Percentiles rank a stretch among this genome's conserved stretches.
Conservation (phyloP, 2,113 vertebrate genomes). For the Eupsittula cactorum region DNA sequence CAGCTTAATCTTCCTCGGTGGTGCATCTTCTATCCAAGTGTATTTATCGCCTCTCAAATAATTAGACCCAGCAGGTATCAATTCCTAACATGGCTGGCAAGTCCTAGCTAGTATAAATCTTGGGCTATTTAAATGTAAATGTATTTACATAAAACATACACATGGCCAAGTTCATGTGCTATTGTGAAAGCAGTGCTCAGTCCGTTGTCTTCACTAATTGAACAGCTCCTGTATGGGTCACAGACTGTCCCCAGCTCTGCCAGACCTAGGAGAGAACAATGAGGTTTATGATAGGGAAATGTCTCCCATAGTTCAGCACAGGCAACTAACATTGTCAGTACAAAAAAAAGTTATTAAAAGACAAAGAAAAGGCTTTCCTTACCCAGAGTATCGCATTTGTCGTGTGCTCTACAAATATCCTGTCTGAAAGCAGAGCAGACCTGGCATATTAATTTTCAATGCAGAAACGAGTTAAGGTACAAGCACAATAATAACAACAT, state of each 20-base stretch:
- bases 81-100: neutral
- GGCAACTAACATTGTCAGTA: neutral
- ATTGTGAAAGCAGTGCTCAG: conserved; percentile 97
- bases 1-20: neutral
- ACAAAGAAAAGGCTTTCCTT: conserved; percentile 58
- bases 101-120: conserved; percentile 4
- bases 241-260: conserved; percentile 97
- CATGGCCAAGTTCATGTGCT: conserved; percentile 96
- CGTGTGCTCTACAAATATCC: conserved; percentile 96
- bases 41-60: neutral
- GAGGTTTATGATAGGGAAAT: conserved; percentile 9
- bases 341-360: neutral
- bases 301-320: neutral
- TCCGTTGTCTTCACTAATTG: conserved; percentile 96
- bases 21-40: neutral
- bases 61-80: neutral
- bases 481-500: conserved; percentile 1
- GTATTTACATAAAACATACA: conserved; percentile 84
- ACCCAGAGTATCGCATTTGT: conserved; percentile 99
- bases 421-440: conserved; percentile 84
- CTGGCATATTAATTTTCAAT: conserved; percentile 50
- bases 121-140: conserved; percentile 48
- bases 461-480: neutral
- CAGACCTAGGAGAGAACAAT: conserved; percentile 81
- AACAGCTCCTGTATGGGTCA: conserved; percentile 95